These are phyloP conservation scores for Drosophila sp. DNA, from an alignment of 1,140 invertebrate genomes.

Conservation along the genomic window DNA sequence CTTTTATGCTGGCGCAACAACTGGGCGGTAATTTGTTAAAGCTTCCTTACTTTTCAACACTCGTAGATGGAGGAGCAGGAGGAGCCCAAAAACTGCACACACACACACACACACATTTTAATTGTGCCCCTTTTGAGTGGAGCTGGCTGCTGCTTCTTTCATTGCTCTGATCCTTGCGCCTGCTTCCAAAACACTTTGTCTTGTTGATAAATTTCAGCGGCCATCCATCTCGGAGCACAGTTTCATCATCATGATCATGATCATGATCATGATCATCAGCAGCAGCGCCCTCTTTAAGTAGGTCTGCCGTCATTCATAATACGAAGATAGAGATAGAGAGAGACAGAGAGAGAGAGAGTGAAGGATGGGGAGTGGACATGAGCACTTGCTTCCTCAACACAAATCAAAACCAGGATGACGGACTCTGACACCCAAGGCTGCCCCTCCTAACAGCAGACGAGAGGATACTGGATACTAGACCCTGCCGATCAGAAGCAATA, in stretches of 20 bases:
- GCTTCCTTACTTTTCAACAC: constrained; percentile 83
- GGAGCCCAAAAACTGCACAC: constrained; percentile 21
- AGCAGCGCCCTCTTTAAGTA: constrained; percentile 58
- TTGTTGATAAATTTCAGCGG: constrained; percentile 70
- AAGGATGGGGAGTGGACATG: constrained; percentile 32
- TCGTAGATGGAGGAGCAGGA: constrained; percentile 19
- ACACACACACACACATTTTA: constrained; percentile 41
- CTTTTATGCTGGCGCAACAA: constrained; percentile 57
- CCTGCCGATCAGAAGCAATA: too few relatives aligned
- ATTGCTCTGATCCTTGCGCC: constrained; percentile 70
- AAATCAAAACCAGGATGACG: constrained; percentile 71
- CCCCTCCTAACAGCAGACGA: neutral
- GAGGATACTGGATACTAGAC: neutral
- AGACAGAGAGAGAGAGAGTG: neutral
- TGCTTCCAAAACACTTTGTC: constrained; percentile 60
- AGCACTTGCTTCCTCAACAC: constrained; percentile 80
- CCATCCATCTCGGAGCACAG: constrained; percentile 68
- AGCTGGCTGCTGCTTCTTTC: neutral
- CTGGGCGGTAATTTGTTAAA: constrained; percentile 83
- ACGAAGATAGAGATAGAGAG: neutral
- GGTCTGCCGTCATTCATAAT: constrained; percentile 57
- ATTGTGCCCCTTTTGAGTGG: constrained; percentile 65
- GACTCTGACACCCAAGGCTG: constrained; percentile 61
- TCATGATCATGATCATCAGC: constrained; percentile 32
- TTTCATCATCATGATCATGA: constrained; percentile 37